These are phyloP conservation scores for Oryzias javanicus DNA, from an alignment of 2,113 vertebrate species.

Conservation along the genomic window DNA sequence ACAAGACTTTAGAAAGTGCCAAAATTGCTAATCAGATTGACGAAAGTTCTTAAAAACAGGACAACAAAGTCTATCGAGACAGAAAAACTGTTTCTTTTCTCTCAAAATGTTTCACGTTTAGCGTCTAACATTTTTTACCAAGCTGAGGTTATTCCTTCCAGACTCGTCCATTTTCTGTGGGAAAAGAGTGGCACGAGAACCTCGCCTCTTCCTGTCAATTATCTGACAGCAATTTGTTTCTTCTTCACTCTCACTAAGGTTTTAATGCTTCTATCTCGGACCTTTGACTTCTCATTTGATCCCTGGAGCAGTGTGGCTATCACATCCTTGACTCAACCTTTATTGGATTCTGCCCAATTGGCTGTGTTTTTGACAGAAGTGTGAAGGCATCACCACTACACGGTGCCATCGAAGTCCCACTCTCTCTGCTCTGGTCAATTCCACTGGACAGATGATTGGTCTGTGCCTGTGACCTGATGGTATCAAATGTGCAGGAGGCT, in stretches of 20 bases:
- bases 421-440: constrained; percentile 37
- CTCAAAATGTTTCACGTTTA: background rate
- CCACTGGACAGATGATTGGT: constrained; percentile 39
- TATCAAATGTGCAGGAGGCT: constrained; percentile 15
- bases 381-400: constrained; percentile 35
- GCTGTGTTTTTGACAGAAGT: constrained; percentile 48
- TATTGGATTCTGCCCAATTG: constrained; percentile 57
- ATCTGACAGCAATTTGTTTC: constrained; percentile 46
- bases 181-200: constrained; percentile 23
- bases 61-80: background rate
- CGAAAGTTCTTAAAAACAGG: too few species aligned
- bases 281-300: constrained; percentile 51
- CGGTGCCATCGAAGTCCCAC: constrained; percentile 58
- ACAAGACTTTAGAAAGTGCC: too few species aligned
- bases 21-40: too few species aligned
- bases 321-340: constrained; percentile 49
- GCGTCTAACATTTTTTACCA: constrained; percentile 14
- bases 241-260: constrained; percentile 7
- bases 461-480: constrained; percentile 50
- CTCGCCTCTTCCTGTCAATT: constrained; percentile 39
- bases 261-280: constrained; percentile 39
- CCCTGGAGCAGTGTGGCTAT: constrained; percentile 29
- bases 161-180: constrained; percentile 20
- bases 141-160: background rate
- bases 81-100: background rate